phyloP scores from a whole-genome alignment of 1,140 invertebrate species.

The Drosophila serrata region DNA sequence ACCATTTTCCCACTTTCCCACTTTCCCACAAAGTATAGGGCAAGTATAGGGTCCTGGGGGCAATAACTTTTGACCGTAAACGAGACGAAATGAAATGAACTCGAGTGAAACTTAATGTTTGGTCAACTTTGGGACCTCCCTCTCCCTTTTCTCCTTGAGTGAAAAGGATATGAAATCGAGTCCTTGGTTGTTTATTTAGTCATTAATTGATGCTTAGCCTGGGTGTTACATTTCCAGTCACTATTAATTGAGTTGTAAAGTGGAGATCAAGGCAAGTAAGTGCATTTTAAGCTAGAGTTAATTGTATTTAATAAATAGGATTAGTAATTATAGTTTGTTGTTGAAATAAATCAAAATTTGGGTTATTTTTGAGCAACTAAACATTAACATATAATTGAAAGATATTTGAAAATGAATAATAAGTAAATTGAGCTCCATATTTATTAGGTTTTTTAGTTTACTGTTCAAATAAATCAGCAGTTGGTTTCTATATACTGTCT shows the following conservation, averaged over 20 bases:
- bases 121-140: slow-evolving; percentile 31
- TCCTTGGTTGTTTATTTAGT: slow-evolving; percentile 10
- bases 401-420: background rate
- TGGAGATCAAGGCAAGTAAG: background rate
- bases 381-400: background rate
- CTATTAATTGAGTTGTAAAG: slow-evolving; percentile 17
- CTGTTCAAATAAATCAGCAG: too few relatives aligned
- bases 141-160: too few relatives aligned
- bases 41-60: background rate
- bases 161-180: slow-evolving; percentile 5
- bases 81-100: slow-evolving; percentile 27
- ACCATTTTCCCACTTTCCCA: background rate
- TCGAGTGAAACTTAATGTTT: slow-evolving; percentile 40
- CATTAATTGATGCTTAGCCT: slow-evolving; percentile 24
- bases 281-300: too few relatives aligned
- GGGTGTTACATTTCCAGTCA: background rate
- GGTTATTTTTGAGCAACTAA: background rate
- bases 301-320: background rate
- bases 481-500: too few relatives aligned
- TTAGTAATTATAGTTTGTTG: background rate
- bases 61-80: slow-evolving; percentile 21
- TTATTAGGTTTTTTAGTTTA: too few relatives aligned
- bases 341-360: background rate
- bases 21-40: background rate
- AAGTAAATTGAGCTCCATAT: too few relatives aligned